Base-by-base conservation (phyloP, 53 echinoderm and acorn worm species). In the Holothuria leucospilota region DNA sequence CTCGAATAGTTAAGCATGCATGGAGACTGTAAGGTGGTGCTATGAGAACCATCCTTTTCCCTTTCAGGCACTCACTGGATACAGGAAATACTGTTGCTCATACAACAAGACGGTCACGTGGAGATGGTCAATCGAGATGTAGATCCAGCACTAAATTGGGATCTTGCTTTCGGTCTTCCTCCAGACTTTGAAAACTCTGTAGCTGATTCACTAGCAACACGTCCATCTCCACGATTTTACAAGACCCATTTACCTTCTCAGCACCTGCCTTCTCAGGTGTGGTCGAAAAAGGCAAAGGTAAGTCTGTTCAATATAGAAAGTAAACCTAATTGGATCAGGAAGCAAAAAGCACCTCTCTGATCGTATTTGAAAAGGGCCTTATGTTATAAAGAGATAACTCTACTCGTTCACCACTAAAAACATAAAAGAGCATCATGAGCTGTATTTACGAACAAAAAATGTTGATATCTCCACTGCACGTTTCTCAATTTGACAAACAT, bases 251-350 rank as follows among this genome's bases (percentile, higher is more conserved):
- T 78, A 56, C 59, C 78, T 30, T 21, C 29, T 27, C 56, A 78
- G 20, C 78, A 53, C 7, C 59, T 78, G 16, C 78, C 78, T 18
- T 26, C 59, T 20, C 59, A 78, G 51, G 78, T 78, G 49, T 78
- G 78, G 78, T 53, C 59, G 12, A 78, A 78, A 42, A 78, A 78
- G 40, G 53, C 78, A 24, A 78, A 78, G 78, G 78, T 78, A 78
- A 0, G 64, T 4, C 64, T 27, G 23, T 5, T 2, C 64, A 7
- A 23, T 27, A 27, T 12, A 12, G 20, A 24, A 63, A 4, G 21
- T 8, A 63, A 63, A 62, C 34, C 34, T 34, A 34, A 1, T 34
- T 34, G 34, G 34, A 34, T 34, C 34, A 34, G 34, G 34, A 3
- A 34, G 34, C 34, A 34, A 34, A 34, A 2, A 34, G 34, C 34